Conservation (phyloP, 1,140 invertebrate species). For the Meteorus sp. region DNA sequence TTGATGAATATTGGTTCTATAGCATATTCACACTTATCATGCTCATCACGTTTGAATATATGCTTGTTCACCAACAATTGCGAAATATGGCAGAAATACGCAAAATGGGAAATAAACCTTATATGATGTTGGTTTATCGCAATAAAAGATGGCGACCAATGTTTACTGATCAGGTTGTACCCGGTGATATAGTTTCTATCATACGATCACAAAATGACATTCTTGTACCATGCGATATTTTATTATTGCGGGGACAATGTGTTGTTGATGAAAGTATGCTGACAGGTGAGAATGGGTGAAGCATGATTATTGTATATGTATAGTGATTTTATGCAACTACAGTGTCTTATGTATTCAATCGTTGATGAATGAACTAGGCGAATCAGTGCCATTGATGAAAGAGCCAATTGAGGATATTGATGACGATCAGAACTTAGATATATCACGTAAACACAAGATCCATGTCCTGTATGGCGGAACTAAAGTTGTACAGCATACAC, state of each 20-base stretch:
- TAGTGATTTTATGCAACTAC: too few species aligned
- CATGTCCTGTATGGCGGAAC: constrained; percentile 97
- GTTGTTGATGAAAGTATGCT: constrained; percentile 98
- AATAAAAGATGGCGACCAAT: constrained; percentile 90
- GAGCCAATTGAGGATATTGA: constrained; percentile 86
- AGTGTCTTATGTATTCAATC: too few species aligned
- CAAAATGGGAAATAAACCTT: constrained; percentile 99
- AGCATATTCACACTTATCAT: constrained; percentile 97
- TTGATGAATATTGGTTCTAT: constrained; percentile 99
- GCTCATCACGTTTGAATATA: constrained; percentile 97
- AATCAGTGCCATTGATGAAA: constrained; percentile 99
- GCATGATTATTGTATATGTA: too few species aligned
- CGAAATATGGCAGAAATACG: constrained; percentile 98
- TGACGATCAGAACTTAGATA: constrained; percentile 70
- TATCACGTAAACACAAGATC: constrained; percentile 89
- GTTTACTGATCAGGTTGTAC: constrained; percentile 84
- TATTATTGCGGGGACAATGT: constrained; percentile 90
- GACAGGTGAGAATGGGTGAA: constrained; percentile 67
- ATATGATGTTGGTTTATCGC: constrained; percentile 88
- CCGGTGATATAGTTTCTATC: constrained; percentile 96
- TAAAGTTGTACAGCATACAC: constrained; percentile 93
- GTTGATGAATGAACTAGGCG: constrained; percentile 62
- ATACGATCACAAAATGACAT: constrained; percentile 86
- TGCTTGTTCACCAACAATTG: constrained; percentile 96
- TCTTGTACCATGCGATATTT: constrained; percentile 94